phyloP scores from a whole-genome alignment of 2,113 vertebrate species.

The Cynoglossus semilaevis region DNA sequence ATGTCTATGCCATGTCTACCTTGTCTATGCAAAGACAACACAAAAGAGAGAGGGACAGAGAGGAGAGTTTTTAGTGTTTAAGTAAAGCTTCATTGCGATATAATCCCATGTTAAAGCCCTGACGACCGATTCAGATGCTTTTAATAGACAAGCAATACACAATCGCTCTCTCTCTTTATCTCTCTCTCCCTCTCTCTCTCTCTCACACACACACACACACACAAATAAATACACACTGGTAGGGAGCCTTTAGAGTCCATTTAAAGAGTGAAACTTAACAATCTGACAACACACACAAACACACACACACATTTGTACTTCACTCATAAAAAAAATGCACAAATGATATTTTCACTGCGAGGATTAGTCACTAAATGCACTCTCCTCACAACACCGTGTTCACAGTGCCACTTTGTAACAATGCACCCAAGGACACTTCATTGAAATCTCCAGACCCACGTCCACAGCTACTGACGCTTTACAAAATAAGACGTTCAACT shows the following conservation, averaged over 20 bases:
- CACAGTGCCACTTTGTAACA: not conserved
- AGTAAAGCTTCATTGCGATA: conserved; percentile 57
- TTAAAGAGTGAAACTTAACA: conserved; percentile 10
- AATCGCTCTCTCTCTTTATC: too few species aligned
- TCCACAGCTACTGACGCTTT: not conserved
- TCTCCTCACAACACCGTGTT: conserved; percentile 8
- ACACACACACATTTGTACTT: not conserved
- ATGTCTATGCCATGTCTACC: too few species aligned
- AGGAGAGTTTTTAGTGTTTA: conserved; percentile 49
- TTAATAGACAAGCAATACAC: conserved; percentile 33
- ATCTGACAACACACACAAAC: conserved; percentile 15
- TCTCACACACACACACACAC: not conserved
- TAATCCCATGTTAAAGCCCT: conserved; percentile 67
- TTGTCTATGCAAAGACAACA: too few species aligned
- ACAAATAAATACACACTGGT: not conserved
- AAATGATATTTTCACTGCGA: too few species aligned
- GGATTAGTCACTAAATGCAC: not conserved
- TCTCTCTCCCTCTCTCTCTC: too few species aligned
- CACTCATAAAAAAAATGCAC: too few species aligned
- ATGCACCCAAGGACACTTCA: too few species aligned
- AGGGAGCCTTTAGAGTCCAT: conserved; percentile 8
- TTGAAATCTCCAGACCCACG: too few species aligned
- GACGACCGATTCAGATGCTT: conserved; percentile 47
- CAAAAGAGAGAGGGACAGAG: conserved; percentile 15
- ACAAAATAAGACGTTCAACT: not conserved